These are phyloP conservation scores for Erinaceus europaeus DNA, from an alignment of 2,113 vertebrate genomes.

Conservation along the genomic window DNA sequence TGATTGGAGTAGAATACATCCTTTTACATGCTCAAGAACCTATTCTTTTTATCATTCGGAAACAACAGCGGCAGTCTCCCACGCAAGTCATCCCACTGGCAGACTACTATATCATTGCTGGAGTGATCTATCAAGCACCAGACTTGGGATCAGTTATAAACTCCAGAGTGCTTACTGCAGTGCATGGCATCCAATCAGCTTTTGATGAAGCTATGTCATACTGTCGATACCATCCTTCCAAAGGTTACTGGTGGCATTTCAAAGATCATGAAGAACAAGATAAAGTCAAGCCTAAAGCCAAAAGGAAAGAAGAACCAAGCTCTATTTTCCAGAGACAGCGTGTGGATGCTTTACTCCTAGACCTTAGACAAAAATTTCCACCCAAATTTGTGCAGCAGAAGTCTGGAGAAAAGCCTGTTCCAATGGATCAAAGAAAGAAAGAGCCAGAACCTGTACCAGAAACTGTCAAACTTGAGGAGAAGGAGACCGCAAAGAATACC, in stretches of 20 bases:
- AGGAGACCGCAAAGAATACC: conserved; percentile 90
- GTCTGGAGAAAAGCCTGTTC: neutral
- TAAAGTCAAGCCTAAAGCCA: conserved; percentile 95
- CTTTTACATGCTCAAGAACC: too few relatives aligned
- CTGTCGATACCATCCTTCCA: conserved; percentile 98
- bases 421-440: conserved; percentile 94
- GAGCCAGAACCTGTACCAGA: conserved; percentile 91
- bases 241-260: conserved; percentile 99
- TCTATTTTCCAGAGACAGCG: conserved; percentile 97
- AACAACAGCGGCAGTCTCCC: too few relatives aligned
- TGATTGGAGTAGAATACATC: too few relatives aligned
- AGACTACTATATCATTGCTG: conserved; percentile 98
- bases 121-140: conserved; percentile 98
- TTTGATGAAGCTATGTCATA: conserved; percentile 99
- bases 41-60: too few relatives aligned
- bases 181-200: conserved; percentile 97
- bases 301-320: conserved; percentile 98
- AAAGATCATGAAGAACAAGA: conserved; percentile 98
- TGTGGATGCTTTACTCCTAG: conserved; percentile 95
- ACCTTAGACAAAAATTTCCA: conserved; percentile 90
- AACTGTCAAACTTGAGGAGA: conserved; percentile 91
- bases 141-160: conserved; percentile 97
- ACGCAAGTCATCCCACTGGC: conserved; percentile 93
- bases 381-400: conserved; percentile 44
- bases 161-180: conserved; percentile 95